Evolutionary conservation across 2,113 vertebrate species (phyloP).

Genomic region (Amazona vittata): DNA sequence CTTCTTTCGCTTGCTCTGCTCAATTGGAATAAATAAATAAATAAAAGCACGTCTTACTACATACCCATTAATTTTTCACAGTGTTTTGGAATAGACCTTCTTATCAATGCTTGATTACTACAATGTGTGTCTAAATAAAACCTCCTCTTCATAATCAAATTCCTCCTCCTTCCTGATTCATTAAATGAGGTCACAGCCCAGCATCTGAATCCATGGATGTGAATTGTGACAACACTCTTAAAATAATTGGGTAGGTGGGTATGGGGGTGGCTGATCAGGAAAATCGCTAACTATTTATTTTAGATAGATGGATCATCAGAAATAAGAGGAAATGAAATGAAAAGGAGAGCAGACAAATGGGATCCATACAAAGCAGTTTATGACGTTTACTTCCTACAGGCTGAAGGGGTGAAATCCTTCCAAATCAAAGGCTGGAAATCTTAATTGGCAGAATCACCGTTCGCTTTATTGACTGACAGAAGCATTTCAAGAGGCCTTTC

Average conservation of each 20-base stretch:
- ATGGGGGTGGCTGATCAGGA: conserved; percentile 11
- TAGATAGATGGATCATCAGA: conserved; percentile 29
- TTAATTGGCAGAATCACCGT: conserved; percentile 53
- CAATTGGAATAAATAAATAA: neutral
- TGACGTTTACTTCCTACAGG: conserved; percentile 17
- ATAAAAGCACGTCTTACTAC: neutral
- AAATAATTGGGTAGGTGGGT: conserved; percentile 5
- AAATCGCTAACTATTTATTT: conserved; percentile 15
- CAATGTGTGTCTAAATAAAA: conserved; percentile 16
- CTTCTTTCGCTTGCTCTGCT: neutral
- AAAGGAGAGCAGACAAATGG: conserved; percentile 18
- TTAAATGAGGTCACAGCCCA: conserved; percentile 20
- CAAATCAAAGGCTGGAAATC: conserved; percentile 52
- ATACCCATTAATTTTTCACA: conserved; percentile 12
- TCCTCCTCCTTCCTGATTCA: conserved; percentile 33
- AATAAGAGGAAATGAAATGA: conserved; percentile 40
- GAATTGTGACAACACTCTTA: conserved; percentile 33
- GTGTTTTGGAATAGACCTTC: neutral
- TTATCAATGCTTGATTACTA: conserved; percentile 32
- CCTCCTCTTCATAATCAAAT: neutral
- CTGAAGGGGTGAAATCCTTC: conserved; percentile 6
- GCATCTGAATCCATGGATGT: conserved; percentile 16
- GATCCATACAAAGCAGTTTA: conserved; percentile 12
- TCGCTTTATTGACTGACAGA: conserved; percentile 34
- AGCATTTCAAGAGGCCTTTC: neutral